Evolutionary conservation across 1,140 invertebrate genomes (phyloP).

Genomic region (Zelostemma sp.): DNA sequence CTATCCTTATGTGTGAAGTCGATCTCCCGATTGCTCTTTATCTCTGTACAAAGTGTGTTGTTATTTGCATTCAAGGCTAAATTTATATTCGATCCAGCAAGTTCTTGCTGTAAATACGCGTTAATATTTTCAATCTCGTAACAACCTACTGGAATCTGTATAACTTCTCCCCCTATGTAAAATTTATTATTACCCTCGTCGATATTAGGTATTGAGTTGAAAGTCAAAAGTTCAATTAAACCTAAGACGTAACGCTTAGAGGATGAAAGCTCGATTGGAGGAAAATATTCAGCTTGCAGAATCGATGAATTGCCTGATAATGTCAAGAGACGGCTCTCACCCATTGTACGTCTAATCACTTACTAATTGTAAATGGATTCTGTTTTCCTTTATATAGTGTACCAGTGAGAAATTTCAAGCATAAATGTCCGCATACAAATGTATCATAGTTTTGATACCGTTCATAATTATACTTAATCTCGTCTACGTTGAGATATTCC

Average conservation of each 20-base stretch:
- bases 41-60: constrained; percentile 24
- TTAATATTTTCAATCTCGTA: constrained; percentile 57
- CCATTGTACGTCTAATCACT: neutral
- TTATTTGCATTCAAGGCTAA: constrained; percentile 15
- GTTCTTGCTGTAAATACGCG: constrained; percentile 21
- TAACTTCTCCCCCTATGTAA: constrained; percentile 12
- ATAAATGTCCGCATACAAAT: neutral
- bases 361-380: neutral
- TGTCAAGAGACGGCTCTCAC: constrained; percentile 19
- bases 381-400: neutral
- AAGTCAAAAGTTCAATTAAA: constrained; percentile 54
- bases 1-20: no score
- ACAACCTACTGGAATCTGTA: constrained; percentile 41
- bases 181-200: neutral
- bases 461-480: neutral
- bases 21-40: constrained; percentile 20
- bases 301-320: constrained; percentile 28
- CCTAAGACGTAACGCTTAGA: constrained; percentile 48
- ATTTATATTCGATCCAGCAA: constrained; percentile 11
- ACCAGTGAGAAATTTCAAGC: neutral
- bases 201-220: constrained; percentile 53
- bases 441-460: neutral
- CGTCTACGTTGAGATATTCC: neutral
- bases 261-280: constrained; percentile 24
- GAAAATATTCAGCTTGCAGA: constrained; percentile 37